Base-by-base conservation (phyloP, 2,888 invertebrate species). In the Gari tellinella region DNA sequence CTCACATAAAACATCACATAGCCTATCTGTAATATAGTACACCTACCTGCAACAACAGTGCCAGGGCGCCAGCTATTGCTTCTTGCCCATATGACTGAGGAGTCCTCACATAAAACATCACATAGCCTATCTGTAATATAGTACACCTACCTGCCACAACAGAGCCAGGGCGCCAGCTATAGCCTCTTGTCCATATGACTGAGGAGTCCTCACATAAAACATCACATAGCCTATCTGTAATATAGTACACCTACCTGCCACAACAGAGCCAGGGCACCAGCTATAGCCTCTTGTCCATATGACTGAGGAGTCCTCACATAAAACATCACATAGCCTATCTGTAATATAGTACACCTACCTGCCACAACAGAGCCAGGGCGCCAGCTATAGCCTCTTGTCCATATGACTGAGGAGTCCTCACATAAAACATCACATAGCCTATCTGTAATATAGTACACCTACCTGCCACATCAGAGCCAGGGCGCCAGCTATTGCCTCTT, bases 1-100 rank as follows among this genome's bases (percentile, higher is more conserved):
- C 99, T 94, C 1, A 99, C 99, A 89, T 99, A 99, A 93, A 99
- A 99, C 99, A 99, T 99, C 2, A 99, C 97, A 90, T 98, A 99
- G 1, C 99, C 99, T 84, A 99, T 92, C 93, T 93, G 84, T 23
- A 89, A n/a, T n/a, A n/a, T n/a, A n/a, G n/a, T n/a, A n/a, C n/a
- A 56, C 56, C 92, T 91, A 96, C 98, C 96, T 98, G 97, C 98
- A 99, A 99, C 1, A 99, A 93, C 63, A 99, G 95, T 0, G 98
- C 97, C 1, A 99, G 93, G 0, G 99, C 99, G 19, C 97, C 96
- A 8, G 98, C 97, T 73, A 99, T 97, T 51, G 98, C 94, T 84
- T 97, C 96, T 88, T 98, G 98, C 0, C 98, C 97, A 52, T 97
- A 96, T 89, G 99, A 99, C 88, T 98, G 97, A 0, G 99, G 98